These are phyloP conservation scores for Halcyon smyrnensis DNA, from an alignment of 2,797 vertebrate species.

Conservation along the genomic window DNA sequence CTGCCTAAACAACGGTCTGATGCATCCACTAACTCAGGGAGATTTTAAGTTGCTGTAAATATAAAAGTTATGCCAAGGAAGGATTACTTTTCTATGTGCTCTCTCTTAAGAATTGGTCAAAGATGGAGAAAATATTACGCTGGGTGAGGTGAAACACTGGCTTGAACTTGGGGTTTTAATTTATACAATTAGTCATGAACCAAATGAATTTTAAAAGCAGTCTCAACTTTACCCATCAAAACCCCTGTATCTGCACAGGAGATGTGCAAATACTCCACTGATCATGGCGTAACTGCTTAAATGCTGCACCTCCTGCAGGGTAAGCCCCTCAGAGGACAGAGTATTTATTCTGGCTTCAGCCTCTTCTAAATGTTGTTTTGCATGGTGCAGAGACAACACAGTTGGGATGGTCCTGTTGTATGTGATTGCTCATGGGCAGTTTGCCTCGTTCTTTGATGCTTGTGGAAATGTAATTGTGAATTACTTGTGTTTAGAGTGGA, in stretches of 20 bases:
- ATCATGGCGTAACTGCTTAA: background rate
- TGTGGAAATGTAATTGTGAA: background rate
- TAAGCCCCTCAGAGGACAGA: background rate
- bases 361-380: background rate
- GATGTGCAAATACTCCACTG: background rate
- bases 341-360: background rate
- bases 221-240: background rate
- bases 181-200: background rate
- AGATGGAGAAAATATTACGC: background rate
- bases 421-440: rapidly evolving
- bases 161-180: background rate
- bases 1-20: slow-evolving; percentile 5
- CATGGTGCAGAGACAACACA: background rate
- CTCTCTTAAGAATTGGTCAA: background rate
- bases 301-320: background rate
- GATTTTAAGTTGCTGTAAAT: slow-evolving; percentile 52
- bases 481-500: background rate
- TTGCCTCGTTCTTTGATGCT: background rate
- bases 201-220: background rate
- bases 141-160: background rate
- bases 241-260: background rate
- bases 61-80: background rate
- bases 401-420: background rate
- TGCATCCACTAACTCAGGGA: slow-evolving; percentile 59
- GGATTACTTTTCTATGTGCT: background rate